These are phyloP conservation scores for Leptopilina clavipes DNA, from an alignment of 1,140 invertebrate genomes.

Conservation along the genomic window DNA sequence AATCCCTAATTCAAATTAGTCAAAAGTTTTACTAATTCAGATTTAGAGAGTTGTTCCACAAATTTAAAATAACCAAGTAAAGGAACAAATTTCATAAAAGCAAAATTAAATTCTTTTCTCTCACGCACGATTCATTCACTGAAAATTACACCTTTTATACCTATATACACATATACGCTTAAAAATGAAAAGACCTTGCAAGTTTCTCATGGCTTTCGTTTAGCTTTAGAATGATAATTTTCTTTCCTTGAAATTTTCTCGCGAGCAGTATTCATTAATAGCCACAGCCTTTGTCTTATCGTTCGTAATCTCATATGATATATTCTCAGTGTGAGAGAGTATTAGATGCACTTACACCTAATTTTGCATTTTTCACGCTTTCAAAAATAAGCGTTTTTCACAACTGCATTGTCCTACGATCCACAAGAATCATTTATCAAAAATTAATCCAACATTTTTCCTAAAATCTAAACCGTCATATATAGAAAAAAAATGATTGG, in stretches of 20 bases:
- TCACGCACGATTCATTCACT: slow-evolving; percentile 13
- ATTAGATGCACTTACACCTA: slow-evolving; percentile 13
- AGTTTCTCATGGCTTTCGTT: slow-evolving; percentile 30
- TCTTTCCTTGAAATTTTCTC: slow-evolving; percentile 32
- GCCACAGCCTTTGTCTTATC: slow-evolving; percentile 11
- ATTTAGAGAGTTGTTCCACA: no score
- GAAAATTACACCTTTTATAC: neutral
- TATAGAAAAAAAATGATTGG: no score
- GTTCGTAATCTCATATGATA: neutral
- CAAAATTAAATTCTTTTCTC: slow-evolving; percentile 4
- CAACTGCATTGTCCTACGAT: neutral
- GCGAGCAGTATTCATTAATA: slow-evolving; percentile 8
- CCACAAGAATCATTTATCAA: no score
- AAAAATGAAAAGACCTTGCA: slow-evolving; percentile 21
- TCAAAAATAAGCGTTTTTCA: no score
- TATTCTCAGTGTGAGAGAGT: neutral
- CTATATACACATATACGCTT: neutral
- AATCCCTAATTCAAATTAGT: no score
- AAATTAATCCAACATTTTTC: no score
- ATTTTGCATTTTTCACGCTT: slow-evolving; percentile 21
- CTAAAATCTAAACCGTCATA: no score
- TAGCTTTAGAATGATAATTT: slow-evolving; percentile 23
- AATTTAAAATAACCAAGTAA: neutral
- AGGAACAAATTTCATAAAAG: neutral
- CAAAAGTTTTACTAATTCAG: no score